These are phyloP conservation scores for Spodoptera littoralis DNA, from an alignment of 2,888 invertebrate species.

Conservation along the genomic window DNA sequence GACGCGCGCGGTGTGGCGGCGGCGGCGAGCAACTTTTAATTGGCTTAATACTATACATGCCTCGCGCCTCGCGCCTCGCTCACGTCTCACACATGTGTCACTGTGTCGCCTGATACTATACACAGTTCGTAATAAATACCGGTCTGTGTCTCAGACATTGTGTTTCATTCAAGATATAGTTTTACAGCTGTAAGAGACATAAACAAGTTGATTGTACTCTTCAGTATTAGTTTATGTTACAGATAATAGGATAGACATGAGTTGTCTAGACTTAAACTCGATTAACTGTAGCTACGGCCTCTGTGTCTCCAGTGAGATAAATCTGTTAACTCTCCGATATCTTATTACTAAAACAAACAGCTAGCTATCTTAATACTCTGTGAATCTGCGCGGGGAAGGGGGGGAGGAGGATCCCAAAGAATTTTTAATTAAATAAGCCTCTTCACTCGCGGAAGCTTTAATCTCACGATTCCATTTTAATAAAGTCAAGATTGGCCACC, in stretches of 20 bases:
- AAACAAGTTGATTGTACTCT: too few species aligned
- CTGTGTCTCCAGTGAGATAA: constrained; percentile 3
- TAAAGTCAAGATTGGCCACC: constrained; percentile 19
- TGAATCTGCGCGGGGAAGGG: neutral
- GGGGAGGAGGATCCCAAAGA: constrained; percentile 11
- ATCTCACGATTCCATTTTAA: constrained; percentile 36
- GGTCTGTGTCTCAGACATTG: too few species aligned
- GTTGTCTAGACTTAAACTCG: too few species aligned
- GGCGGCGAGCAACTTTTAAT: constrained; percentile 36
- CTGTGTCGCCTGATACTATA: too few species aligned
- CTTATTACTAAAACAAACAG: constrained; percentile 25
- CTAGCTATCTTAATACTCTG: constrained; percentile 8
- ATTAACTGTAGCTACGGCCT: constrained; percentile 1
- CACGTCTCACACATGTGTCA: too few species aligned
- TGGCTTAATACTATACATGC: constrained; percentile 29
- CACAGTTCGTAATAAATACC: too few species aligned
- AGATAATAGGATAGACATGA: too few species aligned
- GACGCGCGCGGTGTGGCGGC: neutral
- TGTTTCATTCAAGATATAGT: too few species aligned
- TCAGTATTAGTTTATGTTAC: too few species aligned
- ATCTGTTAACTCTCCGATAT: constrained; percentile 14
- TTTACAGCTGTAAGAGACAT: too few species aligned
- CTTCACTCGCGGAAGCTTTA: constrained; percentile 30
- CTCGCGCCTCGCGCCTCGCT: neutral
- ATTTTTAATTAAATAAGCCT: constrained; percentile 55